Conservation (phyloP, 2,113 vertebrate genomes). For the Urocynchramus pylzowi region DNA sequence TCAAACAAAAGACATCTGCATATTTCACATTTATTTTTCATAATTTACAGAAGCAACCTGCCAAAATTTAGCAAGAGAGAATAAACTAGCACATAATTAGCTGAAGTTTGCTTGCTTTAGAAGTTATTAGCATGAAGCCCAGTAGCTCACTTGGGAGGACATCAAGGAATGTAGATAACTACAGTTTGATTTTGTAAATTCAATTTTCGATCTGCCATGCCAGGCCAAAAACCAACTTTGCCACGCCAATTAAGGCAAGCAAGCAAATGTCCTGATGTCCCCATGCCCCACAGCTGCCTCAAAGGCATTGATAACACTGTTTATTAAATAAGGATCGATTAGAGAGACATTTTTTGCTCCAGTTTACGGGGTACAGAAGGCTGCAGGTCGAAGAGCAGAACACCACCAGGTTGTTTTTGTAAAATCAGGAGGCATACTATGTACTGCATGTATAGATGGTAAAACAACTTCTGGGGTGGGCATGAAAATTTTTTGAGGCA, state of each 20-base stretch:
- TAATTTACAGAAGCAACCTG: slow-evolving; percentile 98
- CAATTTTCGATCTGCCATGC: slow-evolving; percentile 53
- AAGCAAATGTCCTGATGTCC: slow-evolving; percentile 28
- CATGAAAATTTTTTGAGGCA: neutral
- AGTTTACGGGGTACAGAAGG: neutral
- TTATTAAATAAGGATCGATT: slow-evolving; percentile 61
- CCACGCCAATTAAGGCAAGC: slow-evolving; percentile 30
- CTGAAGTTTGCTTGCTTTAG: slow-evolving; percentile 98
- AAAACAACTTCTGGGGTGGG: neutral
- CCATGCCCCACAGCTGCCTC: slow-evolving; percentile 28
- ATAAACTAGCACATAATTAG: slow-evolving; percentile 88
- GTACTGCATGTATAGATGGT: neutral
- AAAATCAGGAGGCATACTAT: neutral
- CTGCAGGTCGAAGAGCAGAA: neutral
- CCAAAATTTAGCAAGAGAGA: slow-evolving; percentile 91
- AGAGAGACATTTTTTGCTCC: slow-evolving; percentile 7
- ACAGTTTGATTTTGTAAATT: slow-evolving; percentile 75
- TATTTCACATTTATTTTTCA: slow-evolving; percentile 99
- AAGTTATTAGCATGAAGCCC: slow-evolving; percentile 87
- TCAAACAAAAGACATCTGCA: slow-evolving; percentile 99
- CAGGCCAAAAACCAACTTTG: slow-evolving; percentile 47
- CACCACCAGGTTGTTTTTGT: neutral
- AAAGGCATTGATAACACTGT: neutral
- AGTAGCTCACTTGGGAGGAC: slow-evolving; percentile 82
- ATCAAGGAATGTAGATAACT: slow-evolving; percentile 72